Percentiles rank a stretch among this genome's conserved stretches.
phyloP scores from a whole-genome alignment of 1,140 invertebrate genomes.

The Dufourea novaeangliae region DNA sequence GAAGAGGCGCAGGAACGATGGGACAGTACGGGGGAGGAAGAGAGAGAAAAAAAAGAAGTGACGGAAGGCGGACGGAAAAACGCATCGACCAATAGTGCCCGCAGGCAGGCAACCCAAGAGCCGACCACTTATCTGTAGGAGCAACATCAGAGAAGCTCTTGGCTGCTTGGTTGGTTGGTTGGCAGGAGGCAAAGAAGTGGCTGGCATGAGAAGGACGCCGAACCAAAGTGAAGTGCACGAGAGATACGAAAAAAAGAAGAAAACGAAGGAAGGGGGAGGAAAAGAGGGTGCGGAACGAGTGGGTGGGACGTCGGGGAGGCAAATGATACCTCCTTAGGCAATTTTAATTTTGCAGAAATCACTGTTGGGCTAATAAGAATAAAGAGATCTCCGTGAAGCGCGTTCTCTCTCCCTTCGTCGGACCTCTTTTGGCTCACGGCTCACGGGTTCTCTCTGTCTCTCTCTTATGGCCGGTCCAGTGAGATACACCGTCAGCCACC shows the following conservation, averaged over 20 bases:
- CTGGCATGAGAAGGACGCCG: conserved; percentile 78
- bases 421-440: conserved; percentile 4
- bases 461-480: conserved; percentile 53
- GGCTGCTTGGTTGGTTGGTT: conserved; percentile 75
- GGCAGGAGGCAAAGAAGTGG: conserved; percentile 74
- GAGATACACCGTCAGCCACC: conserved; percentile 65
- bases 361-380: conserved; percentile 81
- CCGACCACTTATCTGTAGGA: conserved; percentile 78
- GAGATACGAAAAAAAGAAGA: conserved; percentile 63
- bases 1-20: conserved; percentile 42
- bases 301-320: conserved; percentile 68
- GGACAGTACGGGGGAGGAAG: conserved; percentile 20
- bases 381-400: conserved; percentile 73
- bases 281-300: conserved; percentile 55
- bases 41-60: conserved; percentile 42
- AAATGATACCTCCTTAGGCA: conserved; percentile 81
- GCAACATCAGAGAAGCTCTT: conserved; percentile 79
- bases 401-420: conserved; percentile 24
- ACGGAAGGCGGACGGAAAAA: conserved; percentile 64
- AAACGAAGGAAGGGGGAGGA: conserved; percentile 22
- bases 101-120: conserved; percentile 76
- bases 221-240: conserved; percentile 74
- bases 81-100: conserved; percentile 76
- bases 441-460: no score
- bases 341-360: conserved; percentile 82